Percentiles rank a stretch among this genome's conserved stretches.
phyloP scores from a whole-genome alignment of 2,888 invertebrate genomes.

The Xanthia icteritia region DNA sequence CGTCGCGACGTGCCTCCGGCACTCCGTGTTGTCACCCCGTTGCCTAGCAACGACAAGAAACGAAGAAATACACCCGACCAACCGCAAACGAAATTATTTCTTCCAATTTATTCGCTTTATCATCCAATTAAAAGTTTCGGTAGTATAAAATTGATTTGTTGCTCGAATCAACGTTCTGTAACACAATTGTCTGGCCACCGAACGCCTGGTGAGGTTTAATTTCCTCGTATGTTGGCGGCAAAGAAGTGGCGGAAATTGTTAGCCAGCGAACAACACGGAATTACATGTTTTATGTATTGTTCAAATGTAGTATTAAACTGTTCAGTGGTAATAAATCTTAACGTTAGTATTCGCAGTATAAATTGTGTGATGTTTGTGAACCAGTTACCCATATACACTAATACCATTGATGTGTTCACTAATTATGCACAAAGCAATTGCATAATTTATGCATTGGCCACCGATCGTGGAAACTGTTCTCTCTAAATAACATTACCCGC shows the following conservation, averaged over 20 bases:
- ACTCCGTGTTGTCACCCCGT: conserved; percentile 69
- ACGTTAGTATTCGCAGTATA: conserved; percentile 16
- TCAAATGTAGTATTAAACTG: conserved; percentile 36
- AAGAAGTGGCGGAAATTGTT: conserved; percentile 54
- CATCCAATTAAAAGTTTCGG: conserved; percentile 75
- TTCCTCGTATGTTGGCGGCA: conserved; percentile 60
- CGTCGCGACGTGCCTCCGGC: conserved; percentile 62
- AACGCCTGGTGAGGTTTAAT: conserved; percentile 73
- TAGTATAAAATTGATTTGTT: conserved; percentile 80
- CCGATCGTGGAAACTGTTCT: conserved; percentile 40
- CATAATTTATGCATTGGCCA: conserved; percentile 60
- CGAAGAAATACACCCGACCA: conserved; percentile 69
- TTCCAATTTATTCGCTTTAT: conserved; percentile 72
- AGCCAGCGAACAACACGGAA: conserved; percentile 31
- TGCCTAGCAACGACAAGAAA: conserved; percentile 71
- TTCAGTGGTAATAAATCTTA: conserved; percentile 19
- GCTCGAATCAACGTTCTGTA: conserved; percentile 76
- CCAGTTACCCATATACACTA: conserved; percentile 51
- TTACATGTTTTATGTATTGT: conserved; percentile 51
- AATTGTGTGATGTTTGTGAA: conserved; percentile 41
- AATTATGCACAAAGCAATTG: conserved; percentile 67
- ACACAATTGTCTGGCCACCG: conserved; percentile 79
- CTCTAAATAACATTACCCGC: conserved; percentile 52
- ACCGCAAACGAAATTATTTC: conserved; percentile 78
- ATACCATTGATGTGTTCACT: conserved; percentile 61